Percentiles rank a stretch among this genome's conserved stretches.
Conservation (phyloP, 1,140 invertebrate species). For the Pachypsylla venusta region DNA sequence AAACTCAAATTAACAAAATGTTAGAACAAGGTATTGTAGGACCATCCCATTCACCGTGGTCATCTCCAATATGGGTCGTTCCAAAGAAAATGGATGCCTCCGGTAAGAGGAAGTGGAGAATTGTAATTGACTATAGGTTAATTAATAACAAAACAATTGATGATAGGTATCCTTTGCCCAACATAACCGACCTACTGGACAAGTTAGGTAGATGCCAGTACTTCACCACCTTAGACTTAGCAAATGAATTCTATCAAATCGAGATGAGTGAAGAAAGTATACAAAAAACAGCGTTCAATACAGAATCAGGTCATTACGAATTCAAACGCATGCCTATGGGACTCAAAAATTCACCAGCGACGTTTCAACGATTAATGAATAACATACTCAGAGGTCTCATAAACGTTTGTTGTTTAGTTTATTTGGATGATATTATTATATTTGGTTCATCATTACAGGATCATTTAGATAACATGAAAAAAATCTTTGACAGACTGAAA, state of each 20-base stretch:
- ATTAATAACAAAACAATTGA: conserved; percentile 28
- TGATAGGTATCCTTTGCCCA: conserved; percentile 35
- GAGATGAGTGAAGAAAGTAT: conserved; percentile 28
- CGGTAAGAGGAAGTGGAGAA: conserved; percentile 26
- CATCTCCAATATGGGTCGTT: conserved; percentile 17
- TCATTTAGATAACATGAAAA: conserved; percentile 14
- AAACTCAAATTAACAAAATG: conserved; percentile 25
- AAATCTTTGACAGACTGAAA: conserved; percentile 22
- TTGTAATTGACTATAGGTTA: conserved; percentile 29
- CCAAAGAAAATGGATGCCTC: conserved; percentile 22
- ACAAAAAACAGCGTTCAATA: conserved; percentile 35
- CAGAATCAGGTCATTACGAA: conserved; percentile 25
- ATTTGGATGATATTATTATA: conserved; percentile 17
- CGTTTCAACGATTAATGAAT: conserved; percentile 27
- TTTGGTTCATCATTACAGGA: conserved; percentile 11
- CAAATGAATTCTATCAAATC: conserved; percentile 37
- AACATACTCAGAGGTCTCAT: background rate
- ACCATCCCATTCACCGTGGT: conserved; percentile 16
- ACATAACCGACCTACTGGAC: conserved; percentile 33
- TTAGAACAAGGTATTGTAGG: conserved; percentile 15
- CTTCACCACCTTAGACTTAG: conserved; percentile 35
- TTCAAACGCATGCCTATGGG: conserved; percentile 31
- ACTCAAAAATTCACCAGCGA: conserved; percentile 28
- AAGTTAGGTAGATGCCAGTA: conserved; percentile 28
- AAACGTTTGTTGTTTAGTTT: too few relatives aligned